A percentile compares a stretch with the other conserved stretches of the same genome.
Conservation (phyloP, 1,140 invertebrate genomes). For the Papilio aristodemus region DNA sequence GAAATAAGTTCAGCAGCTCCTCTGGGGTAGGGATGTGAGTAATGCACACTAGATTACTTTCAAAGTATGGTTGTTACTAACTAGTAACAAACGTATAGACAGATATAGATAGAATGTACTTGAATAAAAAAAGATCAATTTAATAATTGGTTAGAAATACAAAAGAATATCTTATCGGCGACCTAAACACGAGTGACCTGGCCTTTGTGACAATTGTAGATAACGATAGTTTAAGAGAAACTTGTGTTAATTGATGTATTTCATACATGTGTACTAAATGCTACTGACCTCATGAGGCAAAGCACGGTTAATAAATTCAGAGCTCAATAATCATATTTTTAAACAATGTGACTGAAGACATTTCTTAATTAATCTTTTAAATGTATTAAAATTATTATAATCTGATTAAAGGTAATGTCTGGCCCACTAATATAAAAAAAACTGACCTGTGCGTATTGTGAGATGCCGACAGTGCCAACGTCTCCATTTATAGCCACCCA, state of each 20-base stretch:
- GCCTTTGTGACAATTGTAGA: conserved; percentile 9
- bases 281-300: conserved; percentile 7
- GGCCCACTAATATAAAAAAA: too few relatives aligned
- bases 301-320: too few relatives aligned
- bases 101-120: not conserved
- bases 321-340: too few relatives aligned
- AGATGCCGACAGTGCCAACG: conserved; percentile 93
- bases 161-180: conserved; percentile 24
- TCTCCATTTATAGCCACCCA: conserved; percentile 91
- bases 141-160: conserved; percentile 1
- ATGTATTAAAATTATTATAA: too few relatives aligned
- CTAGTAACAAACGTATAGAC: too few relatives aligned
- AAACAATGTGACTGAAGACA: too few relatives aligned
- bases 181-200: not conserved
- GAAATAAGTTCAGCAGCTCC: too few relatives aligned
- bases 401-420: too few relatives aligned
- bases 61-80: too few relatives aligned
- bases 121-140: not conserved
- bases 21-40: too few relatives aligned
- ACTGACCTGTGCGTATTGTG: conserved; percentile 90
- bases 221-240: conserved; percentile 17
- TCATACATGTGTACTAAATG: not conserved
- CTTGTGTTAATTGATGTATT: conserved; percentile 13
- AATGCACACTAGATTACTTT: too few relatives aligned
- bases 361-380: too few relatives aligned